Base-by-base conservation (phyloP, 2,113 vertebrate genomes). In the Menura novaehollandiae region DNA sequence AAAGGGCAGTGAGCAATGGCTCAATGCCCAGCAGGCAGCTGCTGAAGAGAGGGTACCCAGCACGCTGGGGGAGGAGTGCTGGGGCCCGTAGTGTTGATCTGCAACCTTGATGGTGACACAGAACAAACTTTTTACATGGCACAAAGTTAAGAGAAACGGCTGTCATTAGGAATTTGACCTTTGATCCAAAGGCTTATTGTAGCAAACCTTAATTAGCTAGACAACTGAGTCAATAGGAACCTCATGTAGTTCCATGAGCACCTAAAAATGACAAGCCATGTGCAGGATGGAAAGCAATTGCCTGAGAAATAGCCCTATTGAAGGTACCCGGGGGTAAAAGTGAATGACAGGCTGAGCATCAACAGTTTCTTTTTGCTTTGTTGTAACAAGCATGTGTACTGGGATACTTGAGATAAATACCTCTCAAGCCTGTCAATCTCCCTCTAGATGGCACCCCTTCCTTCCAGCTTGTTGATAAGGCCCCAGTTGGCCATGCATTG, bases 41-140 rank as follows among this genome's bases (percentile, higher is more conserved):
- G 60, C 76, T 41, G 47, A 59, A 81, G 30, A 60, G 39, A 79
- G 20, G n/a, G 9, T 53, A 63, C 53, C 37, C 56, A 89, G 5
- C 75, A 69, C 0, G 0, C 26, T 2, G 14, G 43, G 35, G 27
- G 10, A 27, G 0, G 0, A 28, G 27, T 59, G 22, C 30, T 84
- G 47, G 39, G 16, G 8, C 24, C 9, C 33, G 5, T 4, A 47
- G 11, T 18, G 24, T 32, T 83, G 59, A 9, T 52, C 35, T 63
- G 56, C 10, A 4, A 67, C 80, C 56, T 95, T 8, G 0, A 3
- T 47, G 55, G 60, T 75, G 84, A 55, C 55, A 77, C 55, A 55
- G 59, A 67, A 81, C 19, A 23, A 84, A 60, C 43, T 84, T 83
- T 27, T 80, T 53, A 27, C 5, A 2, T 32, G 26, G 30, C 46